Evolutionary conservation across 2,888 invertebrate species (phyloP).

Genomic region (Harpalus rufipes): DNA sequence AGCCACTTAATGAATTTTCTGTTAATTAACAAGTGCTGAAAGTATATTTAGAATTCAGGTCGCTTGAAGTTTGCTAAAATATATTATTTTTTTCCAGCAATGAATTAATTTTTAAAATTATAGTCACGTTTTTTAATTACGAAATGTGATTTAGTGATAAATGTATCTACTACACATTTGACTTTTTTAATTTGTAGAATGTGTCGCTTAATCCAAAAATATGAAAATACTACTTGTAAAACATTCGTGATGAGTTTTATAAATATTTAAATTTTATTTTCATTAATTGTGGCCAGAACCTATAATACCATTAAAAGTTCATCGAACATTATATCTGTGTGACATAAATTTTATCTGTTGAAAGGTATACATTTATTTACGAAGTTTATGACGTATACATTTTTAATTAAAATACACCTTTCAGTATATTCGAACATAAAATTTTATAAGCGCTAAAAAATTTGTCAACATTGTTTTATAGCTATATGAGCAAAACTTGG

Average conservation of each 20-base stretch:
- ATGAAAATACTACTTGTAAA: background rate
- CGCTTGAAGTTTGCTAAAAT: background rate
- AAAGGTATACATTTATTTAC: background rate
- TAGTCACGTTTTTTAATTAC: conserved; percentile 44
- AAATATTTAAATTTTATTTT: background rate
- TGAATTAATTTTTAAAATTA: conserved; percentile 32
- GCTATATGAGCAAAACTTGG: background rate
- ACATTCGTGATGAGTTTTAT: too few relatives aligned
- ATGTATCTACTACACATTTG: conserved; percentile 20
- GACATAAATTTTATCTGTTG: too few relatives aligned
- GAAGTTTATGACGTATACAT: background rate
- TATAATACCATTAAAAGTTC: too few relatives aligned
- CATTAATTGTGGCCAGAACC: background rate
- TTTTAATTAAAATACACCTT: background rate
- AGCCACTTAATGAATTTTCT: conserved; percentile 2
- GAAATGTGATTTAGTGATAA: conserved; percentile 34
- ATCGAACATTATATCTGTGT: too few relatives aligned
- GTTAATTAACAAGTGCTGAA: conserved; percentile 13
- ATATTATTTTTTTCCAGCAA: conserved; percentile 5
- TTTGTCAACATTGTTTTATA: background rate
- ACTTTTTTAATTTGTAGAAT: conserved; percentile 14
- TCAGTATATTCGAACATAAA: background rate
- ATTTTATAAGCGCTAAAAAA: background rate
- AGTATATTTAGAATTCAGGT: conserved; percentile 18
- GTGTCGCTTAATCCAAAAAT: background rate